These are phyloP conservation scores for Drosophila setifemur DNA, from an alignment of 1,140 invertebrate genomes.

Conservation along the genomic window DNA sequence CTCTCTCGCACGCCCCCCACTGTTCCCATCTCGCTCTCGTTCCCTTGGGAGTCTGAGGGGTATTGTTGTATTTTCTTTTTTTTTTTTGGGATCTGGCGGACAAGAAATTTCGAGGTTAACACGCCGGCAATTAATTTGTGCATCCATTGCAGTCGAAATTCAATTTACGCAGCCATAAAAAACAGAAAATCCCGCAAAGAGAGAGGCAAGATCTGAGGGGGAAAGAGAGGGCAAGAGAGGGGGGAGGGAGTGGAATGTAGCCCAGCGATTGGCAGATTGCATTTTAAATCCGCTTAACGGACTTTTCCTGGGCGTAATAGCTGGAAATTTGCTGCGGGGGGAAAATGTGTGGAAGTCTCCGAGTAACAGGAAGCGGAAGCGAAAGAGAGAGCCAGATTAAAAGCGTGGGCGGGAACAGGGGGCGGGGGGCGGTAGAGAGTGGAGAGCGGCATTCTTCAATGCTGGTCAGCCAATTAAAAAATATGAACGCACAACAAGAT, in stretches of 20 bases:
- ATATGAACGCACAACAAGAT: conserved; percentile 51
- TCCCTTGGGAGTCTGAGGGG: conserved; percentile 3
- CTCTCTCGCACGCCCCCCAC: not conserved
- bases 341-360: not conserved
- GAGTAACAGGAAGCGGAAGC: conserved; percentile 9
- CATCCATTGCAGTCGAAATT: conserved; percentile 54
- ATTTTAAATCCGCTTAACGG: conserved; percentile 48
- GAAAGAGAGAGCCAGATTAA: conserved; percentile 13
- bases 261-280: conserved; percentile 42
- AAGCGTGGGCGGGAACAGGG: too few species aligned
- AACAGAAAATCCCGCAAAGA: conserved; percentile 15
- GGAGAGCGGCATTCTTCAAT: conserved; percentile 24
- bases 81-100: conserved; percentile 1
- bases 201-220: not conserved
- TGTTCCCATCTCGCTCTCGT: not conserved
- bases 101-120: conserved; percentile 65
- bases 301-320: conserved; percentile 34
- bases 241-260: conserved; percentile 2
- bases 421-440: too few species aligned
- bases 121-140: conserved; percentile 70
- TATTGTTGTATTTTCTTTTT: conserved; percentile 1
- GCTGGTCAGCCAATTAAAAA: conserved; percentile 63
- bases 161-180: conserved; percentile 68
- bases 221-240: not conserved
- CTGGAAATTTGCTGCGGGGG: not conserved